Base-by-base conservation (phyloP, 2,113 vertebrate species). In the Oenanthe melanoleuca region DNA sequence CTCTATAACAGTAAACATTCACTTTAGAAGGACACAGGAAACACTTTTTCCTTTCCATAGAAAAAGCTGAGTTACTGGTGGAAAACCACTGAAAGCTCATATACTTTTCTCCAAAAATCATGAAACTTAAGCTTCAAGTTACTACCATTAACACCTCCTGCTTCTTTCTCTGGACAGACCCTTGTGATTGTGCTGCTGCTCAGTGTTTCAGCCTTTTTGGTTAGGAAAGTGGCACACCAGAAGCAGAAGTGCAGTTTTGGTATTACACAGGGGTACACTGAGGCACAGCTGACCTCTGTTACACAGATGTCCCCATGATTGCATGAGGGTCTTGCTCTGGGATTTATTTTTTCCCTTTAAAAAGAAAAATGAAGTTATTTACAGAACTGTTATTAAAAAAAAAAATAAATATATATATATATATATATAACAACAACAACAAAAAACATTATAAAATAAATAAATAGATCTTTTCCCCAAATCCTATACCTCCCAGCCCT, bases 391-490 rank as follows among this genome's bases (percentile, higher is more conserved):
- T 34, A 45, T 14, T 45, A 15, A 9, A 50, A 50, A 50, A 25
- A 25, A 14, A 50, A n/a, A n/a, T n/a, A n/a, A n/a, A n/a, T n/a
- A n/a, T n/a, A n/a, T n/a, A n/a, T n/a, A n/a, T n/a, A n/a, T n/a
- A n/a, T n/a, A n/a, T n/a, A n/a, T n/a, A n/a, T n/a, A n/a, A n/a
- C n/a, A n/a, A n/a, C n/a, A 14, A 47, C 11, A 47, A 23, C 22
- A 47, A 49, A 24, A 49, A 71, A n/a, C 12, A 33, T 10, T 17
- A 34, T 34, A 3, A 38, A 50, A 59, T 9, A 47, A 24, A 57
- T 15, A 29, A n/a, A 56, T 15, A 13, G 4, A 49, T 31, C 6
- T 2, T 52, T 37, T 33, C 1, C 5, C 12, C 18, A 2, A 0
- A 11, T 33, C 15, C 7, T n/a, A 11, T 23, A 47, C 6, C 1